A percentile compares a stretch with the other conserved stretches of the same genome.
These are phyloP conservation scores for Botrylloides violaceus DNA, from an alignment of 23 tunicate species.

Conservation along the genomic window DNA sequence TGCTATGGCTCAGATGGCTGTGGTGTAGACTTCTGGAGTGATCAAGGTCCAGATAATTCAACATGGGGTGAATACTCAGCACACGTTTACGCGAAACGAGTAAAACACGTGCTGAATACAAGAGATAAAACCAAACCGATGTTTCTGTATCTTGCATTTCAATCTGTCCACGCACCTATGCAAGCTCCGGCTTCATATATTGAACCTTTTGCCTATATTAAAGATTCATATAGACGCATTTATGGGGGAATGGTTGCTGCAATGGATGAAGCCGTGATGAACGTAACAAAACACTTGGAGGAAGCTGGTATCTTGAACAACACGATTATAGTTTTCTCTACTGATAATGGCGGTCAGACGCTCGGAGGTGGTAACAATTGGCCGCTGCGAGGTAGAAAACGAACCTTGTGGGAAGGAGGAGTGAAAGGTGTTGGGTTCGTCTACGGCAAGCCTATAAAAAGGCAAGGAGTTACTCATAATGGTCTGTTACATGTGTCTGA, in stretches of 20 bases:
- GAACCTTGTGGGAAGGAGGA: conserved; percentile 92
- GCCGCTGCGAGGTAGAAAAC: conserved; percentile 78
- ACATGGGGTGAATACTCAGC: conserved; percentile 84
- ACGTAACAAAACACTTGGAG: conserved; percentile 62
- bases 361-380: conserved; percentile 84
- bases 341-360: conserved; percentile 91
- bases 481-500: conserved; percentile 84
- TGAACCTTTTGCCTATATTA: conserved; percentile 57
- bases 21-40: conserved; percentile 57
- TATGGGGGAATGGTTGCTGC: conserved; percentile 94
- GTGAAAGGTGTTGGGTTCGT: conserved; percentile 85
- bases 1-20: conserved; percentile 36
- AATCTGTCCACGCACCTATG: conserved; percentile 80
- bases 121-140: conserved; percentile 53
- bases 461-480: conserved; percentile 15
- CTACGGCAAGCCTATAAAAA: conserved; percentile 40
- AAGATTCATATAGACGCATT: conserved; percentile 32
- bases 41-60: conserved; percentile 50
- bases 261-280: conserved; percentile 79
- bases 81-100: conserved; percentile 31
- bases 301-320: conserved; percentile 53
- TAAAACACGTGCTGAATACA: conserved; percentile 39
- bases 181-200: conserved; percentile 67
- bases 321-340: conserved; percentile 68
- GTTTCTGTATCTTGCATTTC: conserved; percentile 72